Base-by-base conservation (phyloP, 2,113 vertebrate genomes). In the Mastomys natalensis region DNA sequence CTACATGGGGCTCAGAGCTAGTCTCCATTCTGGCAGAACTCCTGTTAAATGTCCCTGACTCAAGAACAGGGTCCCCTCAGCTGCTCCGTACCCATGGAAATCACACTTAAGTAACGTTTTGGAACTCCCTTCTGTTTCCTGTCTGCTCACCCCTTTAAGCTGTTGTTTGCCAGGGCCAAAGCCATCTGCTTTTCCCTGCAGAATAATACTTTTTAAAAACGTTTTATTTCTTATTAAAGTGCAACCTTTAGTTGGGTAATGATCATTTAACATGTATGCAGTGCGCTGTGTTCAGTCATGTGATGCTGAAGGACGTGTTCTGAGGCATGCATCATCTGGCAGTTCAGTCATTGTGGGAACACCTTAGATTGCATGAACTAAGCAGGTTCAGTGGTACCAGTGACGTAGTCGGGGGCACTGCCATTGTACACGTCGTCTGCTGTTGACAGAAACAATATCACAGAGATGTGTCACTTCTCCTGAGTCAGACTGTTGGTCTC, bases 191-290 rank as follows among this genome's bases (percentile, higher is more conserved):
- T 95, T 90, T 86, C 89, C 72, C 64, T 53, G 77, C 60, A 89
- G 77, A n/a, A 81, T n/a, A 64, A 45, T 84, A 34, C 15, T 64
- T 64, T 68, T 40, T 19, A 21, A n/a, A n/a, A 84, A 60, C 17
- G 31, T 87, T 93, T 91, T 89, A 76, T 90, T 95, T 81, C 48
- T 31, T 37, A 64, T 76, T 88, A 76, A 92, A 90, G 90, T 17
- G 72, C 89, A 94, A n/a, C 6, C 8, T 73, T 84, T 91, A 86
- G 78, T 95, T 94, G 37, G 53, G 21, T 1, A 77, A 55, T 34
- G 58, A 66, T 29, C 72, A 87, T 55, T 87, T 91, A 53, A 89
- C 40, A 66, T 29, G 60, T 0, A 72, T 37, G 7, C 48, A 7
- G 4, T 8, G 53, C 60, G 64, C 70, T 3, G 0, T 1, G 48